Percentiles rank a stretch among this genome's conserved stretches.
These are phyloP conservation scores for Pseudomyrmex flavicornis DNA, from an alignment of 1,140 invertebrate genomes.

Conservation along the genomic window DNA sequence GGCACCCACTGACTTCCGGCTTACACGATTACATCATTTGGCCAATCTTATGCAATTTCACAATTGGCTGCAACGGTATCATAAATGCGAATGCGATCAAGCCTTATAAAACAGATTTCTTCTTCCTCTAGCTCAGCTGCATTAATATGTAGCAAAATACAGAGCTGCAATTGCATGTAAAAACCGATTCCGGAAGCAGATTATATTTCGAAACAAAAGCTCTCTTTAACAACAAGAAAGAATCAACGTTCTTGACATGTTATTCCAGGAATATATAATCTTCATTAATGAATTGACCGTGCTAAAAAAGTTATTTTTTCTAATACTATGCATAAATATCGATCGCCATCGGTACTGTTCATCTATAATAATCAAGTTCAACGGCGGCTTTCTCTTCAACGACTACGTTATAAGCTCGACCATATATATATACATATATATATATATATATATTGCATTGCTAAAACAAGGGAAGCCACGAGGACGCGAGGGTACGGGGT, in stretches of 20 bases:
- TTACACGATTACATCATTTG: constrained; percentile 25
- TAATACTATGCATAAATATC: constrained; percentile 59
- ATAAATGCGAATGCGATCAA: constrained; percentile 41
- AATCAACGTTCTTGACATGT: constrained; percentile 12
- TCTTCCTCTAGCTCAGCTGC: neutral
- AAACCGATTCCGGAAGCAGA: no score
- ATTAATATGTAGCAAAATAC: neutral
- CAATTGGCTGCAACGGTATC: constrained; percentile 56
- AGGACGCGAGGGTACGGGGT: constrained; percentile 43
- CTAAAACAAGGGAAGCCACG: constrained; percentile 27
- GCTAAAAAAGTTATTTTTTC: constrained; percentile 53
- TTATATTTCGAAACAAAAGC: neutral
- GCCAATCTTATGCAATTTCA: constrained; percentile 67
- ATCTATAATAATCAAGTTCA: constrained; percentile 71
- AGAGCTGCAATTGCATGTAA: no score
- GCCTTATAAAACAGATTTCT: constrained; percentile 36
- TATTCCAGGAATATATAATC: neutral
- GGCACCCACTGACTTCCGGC: constrained; percentile 66
- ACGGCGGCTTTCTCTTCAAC: constrained; percentile 53
- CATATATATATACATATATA: constrained; percentile 6
- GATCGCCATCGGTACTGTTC: constrained; percentile 60
- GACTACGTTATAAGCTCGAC: constrained; percentile 31
- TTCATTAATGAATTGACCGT: constrained; percentile 40
- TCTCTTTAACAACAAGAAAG: neutral
- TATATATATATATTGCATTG: constrained; percentile 10